These are phyloP conservation scores for Podargus strigoides DNA, from an alignment of 2,797 vertebrate species.

Conservation along the genomic window DNA sequence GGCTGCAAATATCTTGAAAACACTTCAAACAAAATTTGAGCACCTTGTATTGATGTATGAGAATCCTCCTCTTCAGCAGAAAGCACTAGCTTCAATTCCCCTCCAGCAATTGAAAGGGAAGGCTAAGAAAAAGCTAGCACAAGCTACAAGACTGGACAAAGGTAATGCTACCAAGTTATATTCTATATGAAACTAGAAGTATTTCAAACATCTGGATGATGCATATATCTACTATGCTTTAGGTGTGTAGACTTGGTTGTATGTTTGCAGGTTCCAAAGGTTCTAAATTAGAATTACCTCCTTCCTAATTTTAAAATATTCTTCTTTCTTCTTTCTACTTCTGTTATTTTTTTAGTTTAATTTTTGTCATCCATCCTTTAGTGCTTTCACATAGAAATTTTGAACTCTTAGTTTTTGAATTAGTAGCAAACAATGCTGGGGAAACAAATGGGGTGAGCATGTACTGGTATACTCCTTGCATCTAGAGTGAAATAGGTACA, in stretches of 20 bases:
- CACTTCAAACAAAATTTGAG: constrained; percentile 85
- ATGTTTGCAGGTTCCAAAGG: not conserved
- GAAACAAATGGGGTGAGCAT: not conserved
- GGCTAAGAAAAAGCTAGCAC: constrained; percentile 79
- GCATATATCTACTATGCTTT: not conserved
- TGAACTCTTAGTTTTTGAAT: not conserved
- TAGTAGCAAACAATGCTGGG: not conserved
- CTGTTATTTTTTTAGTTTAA: fast-evolving
- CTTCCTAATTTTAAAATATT: not conserved
- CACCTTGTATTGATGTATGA: constrained; percentile 86
- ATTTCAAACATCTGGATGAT: not conserved
- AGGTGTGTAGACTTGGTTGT: not conserved
- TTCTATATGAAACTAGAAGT: not conserved
- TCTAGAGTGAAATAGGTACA: not conserved
- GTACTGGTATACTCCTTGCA: not conserved
- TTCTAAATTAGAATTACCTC: not conserved
- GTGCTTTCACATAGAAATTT: not conserved
- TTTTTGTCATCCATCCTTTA: not conserved
- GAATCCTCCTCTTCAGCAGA: constrained; percentile 81
- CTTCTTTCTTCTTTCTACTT: not conserved
- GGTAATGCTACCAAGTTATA: constrained; percentile 71
- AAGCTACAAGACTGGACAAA: constrained; percentile 79
- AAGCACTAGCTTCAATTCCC: constrained; percentile 82
- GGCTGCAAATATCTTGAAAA: constrained; percentile 80
- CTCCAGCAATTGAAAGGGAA: constrained; percentile 75